These are phyloP conservation scores for Sturnus vulgaris DNA, from an alignment of 2,113 vertebrate genomes.

Conservation along the genomic window DNA sequence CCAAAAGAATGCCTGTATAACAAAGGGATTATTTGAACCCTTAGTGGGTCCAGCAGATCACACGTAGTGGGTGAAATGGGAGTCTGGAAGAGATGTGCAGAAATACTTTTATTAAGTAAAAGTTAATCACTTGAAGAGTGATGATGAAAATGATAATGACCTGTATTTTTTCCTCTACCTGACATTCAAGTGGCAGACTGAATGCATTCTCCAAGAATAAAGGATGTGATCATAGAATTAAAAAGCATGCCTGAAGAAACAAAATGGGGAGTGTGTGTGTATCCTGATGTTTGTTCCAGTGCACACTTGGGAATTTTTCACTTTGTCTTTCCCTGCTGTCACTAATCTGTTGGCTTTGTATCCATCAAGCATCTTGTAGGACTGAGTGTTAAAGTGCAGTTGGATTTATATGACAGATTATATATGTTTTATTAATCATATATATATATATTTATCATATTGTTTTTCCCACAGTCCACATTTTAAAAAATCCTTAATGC, in stretches of 20 bases:
- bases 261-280: background rate
- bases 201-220: background rate
- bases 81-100: background rate
- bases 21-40: background rate
- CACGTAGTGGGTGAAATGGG: background rate
- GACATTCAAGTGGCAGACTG: background rate
- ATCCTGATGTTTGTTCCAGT: background rate
- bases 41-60: background rate
- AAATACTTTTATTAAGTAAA: background rate
- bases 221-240: background rate
- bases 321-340: background rate
- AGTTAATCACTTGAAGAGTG: background rate
- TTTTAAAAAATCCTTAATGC: background rate
- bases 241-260: background rate
- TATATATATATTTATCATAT: background rate
- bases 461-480: background rate
- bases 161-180: background rate
- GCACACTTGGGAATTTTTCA: background rate
- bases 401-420: no score
- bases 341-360: background rate
- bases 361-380: background rate
- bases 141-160: background rate
- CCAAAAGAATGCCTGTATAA: background rate
- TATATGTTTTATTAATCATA: background rate
- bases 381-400: background rate